phyloP scores from a whole-genome alignment of 2,888 invertebrate species.

The Euspilapteryx auroguttella region DNA sequence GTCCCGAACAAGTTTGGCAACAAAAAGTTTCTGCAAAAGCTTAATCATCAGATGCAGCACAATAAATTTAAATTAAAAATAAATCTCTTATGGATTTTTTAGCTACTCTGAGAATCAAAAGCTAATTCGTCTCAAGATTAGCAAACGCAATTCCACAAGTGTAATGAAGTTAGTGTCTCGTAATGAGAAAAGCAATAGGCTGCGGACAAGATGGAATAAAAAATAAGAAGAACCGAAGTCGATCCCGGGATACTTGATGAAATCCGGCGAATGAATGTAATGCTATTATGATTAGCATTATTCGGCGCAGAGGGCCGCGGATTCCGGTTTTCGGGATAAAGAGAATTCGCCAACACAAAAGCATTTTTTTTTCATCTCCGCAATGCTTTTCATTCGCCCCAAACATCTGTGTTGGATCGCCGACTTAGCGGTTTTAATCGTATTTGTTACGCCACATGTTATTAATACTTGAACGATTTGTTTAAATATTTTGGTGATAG shows the following conservation, averaged over 20 bases:
- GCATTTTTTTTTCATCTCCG: slow-evolving; percentile 20
- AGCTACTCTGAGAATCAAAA: slow-evolving; percentile 8
- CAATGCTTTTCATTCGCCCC: slow-evolving; percentile 35
- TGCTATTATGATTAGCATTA: slow-evolving; percentile 60
- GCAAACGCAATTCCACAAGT: slow-evolving; percentile 15
- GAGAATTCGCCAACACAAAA: slow-evolving; percentile 46
- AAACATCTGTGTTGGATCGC: slow-evolving; percentile 43
- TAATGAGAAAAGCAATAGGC: slow-evolving; percentile 27
- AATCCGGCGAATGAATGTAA: slow-evolving; percentile 54
- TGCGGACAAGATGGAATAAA: slow-evolving; percentile 26
- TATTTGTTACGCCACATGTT: slow-evolving; percentile 49
- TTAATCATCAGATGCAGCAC: too few species aligned
- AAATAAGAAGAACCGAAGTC: slow-evolving; percentile 23
- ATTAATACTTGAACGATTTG: slow-evolving; percentile 48
- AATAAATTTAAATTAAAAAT: too few species aligned
- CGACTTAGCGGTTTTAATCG: slow-evolving; percentile 40
- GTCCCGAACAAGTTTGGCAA: too few species aligned
- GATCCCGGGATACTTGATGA: slow-evolving; percentile 46
- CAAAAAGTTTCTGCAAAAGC: too few species aligned
- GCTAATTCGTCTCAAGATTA: slow-evolving; percentile 17
- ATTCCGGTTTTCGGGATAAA: slow-evolving; percentile 55
- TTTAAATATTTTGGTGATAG: slow-evolving; percentile 40
- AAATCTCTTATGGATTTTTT: slow-evolving; percentile 6
- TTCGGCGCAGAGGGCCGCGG: slow-evolving; percentile 37
- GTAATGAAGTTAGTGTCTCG: slow-evolving; percentile 33